These are phyloP conservation scores for Variabilichromis moorii DNA, from an alignment of 2,113 vertebrate species.

Conservation along the genomic window DNA sequence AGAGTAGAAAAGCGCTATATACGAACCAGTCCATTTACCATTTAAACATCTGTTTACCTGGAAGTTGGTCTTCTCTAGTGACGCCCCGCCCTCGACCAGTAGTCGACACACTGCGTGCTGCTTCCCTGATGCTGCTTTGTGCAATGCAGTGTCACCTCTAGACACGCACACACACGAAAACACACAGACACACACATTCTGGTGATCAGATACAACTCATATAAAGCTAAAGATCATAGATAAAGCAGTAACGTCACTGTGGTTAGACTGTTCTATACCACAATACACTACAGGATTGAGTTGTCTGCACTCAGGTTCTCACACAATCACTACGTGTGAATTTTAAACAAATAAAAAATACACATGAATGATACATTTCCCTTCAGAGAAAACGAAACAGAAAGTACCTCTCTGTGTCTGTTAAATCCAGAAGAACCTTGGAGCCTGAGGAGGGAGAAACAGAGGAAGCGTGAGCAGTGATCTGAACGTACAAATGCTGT, in stretches of 20 bases:
- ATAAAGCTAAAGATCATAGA: not conserved
- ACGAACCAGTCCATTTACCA: not conserved
- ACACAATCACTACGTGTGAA: not conserved
- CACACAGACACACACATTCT: not conserved
- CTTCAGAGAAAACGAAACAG: not conserved
- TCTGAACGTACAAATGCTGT: not conserved
- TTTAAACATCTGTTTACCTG: conserved; percentile 59
- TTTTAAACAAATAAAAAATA: not conserved
- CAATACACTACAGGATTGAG: not conserved
- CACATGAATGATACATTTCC: not conserved
- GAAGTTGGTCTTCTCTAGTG: conserved; percentile 84
- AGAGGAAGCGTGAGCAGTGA: not conserved
- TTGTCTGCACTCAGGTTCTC: not conserved
- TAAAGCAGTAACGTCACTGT: not conserved
- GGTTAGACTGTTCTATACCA: not conserved
- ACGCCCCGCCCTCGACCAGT: conserved; percentile 87
- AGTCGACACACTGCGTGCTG: conserved; percentile 82
- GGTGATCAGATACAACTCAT: not conserved
- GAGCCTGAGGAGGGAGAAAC: conserved; percentile 72
- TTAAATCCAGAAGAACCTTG: conserved; percentile 84
- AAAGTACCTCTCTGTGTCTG: conserved; percentile 87
- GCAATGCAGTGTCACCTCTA: conserved; percentile 92
- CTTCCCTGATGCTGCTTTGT: conserved; percentile 86
- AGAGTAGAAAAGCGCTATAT: not conserved
- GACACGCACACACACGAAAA: not conserved